Base-by-base conservation (phyloP, 2,888 invertebrate genomes). In the Hydrotaea cyrtoneurina region DNA sequence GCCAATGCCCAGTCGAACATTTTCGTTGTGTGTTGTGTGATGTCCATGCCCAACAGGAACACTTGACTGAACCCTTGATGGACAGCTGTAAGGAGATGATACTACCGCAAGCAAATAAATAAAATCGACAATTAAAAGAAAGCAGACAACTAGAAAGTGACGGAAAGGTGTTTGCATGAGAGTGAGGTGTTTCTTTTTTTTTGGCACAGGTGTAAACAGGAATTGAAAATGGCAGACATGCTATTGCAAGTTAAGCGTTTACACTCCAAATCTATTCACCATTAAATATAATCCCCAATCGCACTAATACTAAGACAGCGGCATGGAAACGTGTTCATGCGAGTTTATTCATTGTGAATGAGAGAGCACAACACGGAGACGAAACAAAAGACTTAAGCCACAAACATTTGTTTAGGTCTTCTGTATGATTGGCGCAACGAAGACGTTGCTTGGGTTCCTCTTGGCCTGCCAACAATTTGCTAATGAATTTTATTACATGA, bases 171-270 rank as follows among this genome's bases (percentile, higher is more conserved):
- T 77, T 2, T 83, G 46, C 66, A 74, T 77, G 59, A 81, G 64
- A 64, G 55, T 4, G 19, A 2, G 71, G 76, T 21, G 21, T 19
- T 46, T 46, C 10, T 31, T 39, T 46, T 46, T 15, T 31, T 39
- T 53, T 77, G 26, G 77, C 77, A 78, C 83, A 83, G 83, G 83
- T 83, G 83, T 83, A 77, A 74, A 74, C 10, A 11, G 0, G 15
- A 17, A 59, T 74, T 21, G 43, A 62, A 77, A 80, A 62, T 71
- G 59, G 31, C 46, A 75, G 46, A n/a, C 26, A 53, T 72, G 23
- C 26, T 31, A 62, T 7, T 10, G 17, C 2, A 31, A 31, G 31
- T 31, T 4, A 31, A 31, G 7, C 7, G 2, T 31, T 2, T 31
- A 4, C 7, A 31, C 7, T 31, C 31, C 7, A 31, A 2, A 31